Evolutionary conservation across 1,140 invertebrate species (phyloP), one percentile per base, ranked within the genome.

Genomic region (Manduca sexta): DNA sequence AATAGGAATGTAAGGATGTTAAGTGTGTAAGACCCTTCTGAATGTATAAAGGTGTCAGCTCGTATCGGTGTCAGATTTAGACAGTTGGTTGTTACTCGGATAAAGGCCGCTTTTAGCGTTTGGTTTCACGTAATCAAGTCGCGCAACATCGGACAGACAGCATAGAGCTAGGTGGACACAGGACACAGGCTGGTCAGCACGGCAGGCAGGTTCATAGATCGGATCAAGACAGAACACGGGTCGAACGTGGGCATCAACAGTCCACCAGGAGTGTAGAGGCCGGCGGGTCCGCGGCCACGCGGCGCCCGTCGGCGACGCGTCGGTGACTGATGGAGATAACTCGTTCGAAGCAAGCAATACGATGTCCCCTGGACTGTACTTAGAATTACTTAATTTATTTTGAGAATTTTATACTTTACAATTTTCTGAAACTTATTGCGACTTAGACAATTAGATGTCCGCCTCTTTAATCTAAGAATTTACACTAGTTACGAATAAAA

Each of bases 341-440:
- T 72, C 68, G 55, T 79, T 77, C 69, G 63, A 68, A 71, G 60
- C 45, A 49, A 74, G 78, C 73, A 75, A 77, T 77, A 70, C 54
- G 54, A 56, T 73, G 70, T 76, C 79, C 74, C 75, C 78, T 74
- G 64, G 78, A 79, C 81, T 84, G 81, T 79, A 82, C 72, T 84
- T 82, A 82, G 71, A 74, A 74, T 76, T 79, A 84, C 67, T 78
- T 78, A 75, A 80, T 82, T 84, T 81, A 84, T 84, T 84, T 84
- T 81, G 78, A 79, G 78, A 84, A 60, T 69, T 77, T 64, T 67
- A 72, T 49, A 73, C 71, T 82, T 80, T 82, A 82, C 78, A 84
- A 58, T 59, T 75, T 71, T 70, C 73, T 76, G 69, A 70, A 74
- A 52, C 55, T 57, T 57, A 64, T 74, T 79, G 67, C 78, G 74